Conservation (phyloP, 1,140 invertebrate genomes). For the Coenobita brevimanus region DNA sequence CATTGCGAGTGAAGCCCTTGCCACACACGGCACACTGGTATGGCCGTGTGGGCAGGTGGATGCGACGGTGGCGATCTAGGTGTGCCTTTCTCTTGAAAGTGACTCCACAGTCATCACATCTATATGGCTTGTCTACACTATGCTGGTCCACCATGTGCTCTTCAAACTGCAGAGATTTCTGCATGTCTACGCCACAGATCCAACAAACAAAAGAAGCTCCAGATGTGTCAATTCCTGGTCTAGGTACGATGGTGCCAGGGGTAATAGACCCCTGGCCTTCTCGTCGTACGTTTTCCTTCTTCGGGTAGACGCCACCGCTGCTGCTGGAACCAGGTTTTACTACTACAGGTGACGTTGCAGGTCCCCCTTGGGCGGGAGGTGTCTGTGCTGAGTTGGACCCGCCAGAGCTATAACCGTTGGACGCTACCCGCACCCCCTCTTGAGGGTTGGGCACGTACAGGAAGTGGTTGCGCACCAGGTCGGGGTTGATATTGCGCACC, state of each 20-base stretch:
- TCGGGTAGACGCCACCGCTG: conserved; percentile 26
- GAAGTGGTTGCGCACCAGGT: conserved; percentile 69
- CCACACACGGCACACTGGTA: conserved; percentile 80
- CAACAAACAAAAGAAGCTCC: conserved; percentile 67
- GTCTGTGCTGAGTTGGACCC: conserved; percentile 63
- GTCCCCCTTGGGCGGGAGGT: conserved; percentile 53
- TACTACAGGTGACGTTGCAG: conserved; percentile 54
- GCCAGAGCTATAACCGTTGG: conserved; percentile 67
- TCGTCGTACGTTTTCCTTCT: conserved; percentile 46
- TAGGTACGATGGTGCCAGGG: conserved; percentile 61
- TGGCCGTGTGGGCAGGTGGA: conserved; percentile 69
- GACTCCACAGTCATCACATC: conserved; percentile 69
- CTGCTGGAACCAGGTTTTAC: conserved; percentile 47
- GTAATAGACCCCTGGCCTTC: conserved; percentile 54
- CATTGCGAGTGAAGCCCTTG: conserved; percentile 83
- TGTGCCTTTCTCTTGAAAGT: conserved; percentile 70
- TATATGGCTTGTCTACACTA: conserved; percentile 68
- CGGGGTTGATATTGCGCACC: conserved; percentile 69
- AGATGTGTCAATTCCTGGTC: conserved; percentile 49
- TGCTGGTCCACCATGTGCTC: conserved; percentile 70
- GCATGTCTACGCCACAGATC: conserved; percentile 69
- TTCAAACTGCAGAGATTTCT: conserved; percentile 68
- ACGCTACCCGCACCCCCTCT: conserved; percentile 67
- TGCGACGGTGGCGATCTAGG: conserved; percentile 69
- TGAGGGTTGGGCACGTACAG: conserved; percentile 69